A percentile compares a stretch with the other conserved stretches of the same genome.
phyloP scores from a whole-genome alignment of 2,113 vertebrate genomes.

The Colius striatus region DNA sequence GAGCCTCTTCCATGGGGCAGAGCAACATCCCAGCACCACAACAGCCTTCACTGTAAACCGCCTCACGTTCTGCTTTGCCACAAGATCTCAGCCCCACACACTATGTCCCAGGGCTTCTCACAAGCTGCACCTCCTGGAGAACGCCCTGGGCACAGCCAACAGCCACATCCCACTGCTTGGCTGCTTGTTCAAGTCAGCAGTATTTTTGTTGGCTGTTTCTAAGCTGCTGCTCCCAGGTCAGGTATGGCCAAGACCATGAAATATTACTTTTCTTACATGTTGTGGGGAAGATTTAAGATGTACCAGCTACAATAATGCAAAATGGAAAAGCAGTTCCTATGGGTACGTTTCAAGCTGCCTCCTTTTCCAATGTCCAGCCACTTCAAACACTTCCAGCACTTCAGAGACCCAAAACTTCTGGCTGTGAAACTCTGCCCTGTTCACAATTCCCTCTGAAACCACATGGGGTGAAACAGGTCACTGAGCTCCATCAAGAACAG shows the following conservation, averaged over 20 bases:
- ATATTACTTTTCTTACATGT: not conserved
- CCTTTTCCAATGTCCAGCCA: rapidly evolving
- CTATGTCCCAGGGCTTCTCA: not conserved
- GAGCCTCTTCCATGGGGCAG: not conserved
- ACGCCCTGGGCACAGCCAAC: too few species aligned
- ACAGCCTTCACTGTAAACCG: not conserved
- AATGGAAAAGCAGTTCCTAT: rapidly evolving
- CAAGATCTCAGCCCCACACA: not conserved
- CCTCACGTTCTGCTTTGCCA: not conserved
- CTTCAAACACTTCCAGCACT: not conserved
- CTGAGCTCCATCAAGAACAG: not conserved
- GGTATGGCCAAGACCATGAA: too few species aligned
- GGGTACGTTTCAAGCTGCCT: not conserved
- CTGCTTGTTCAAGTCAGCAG: too few species aligned
- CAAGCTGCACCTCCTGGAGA: too few species aligned
- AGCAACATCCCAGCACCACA: rapidly evolving
- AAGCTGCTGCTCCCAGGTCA: too few species aligned
- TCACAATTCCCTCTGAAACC: not conserved
- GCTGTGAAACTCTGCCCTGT: not conserved
- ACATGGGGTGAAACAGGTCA: conserved; percentile 17
- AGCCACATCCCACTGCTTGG: too few species aligned
- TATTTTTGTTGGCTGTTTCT: too few species aligned
- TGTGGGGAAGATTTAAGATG: not conserved
- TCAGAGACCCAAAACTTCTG: not conserved
- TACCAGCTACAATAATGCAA: rapidly evolving